These are phyloP conservation scores for Saturnia japonica DNA, from an alignment of 2,888 invertebrate species.

Conservation along the genomic window DNA sequence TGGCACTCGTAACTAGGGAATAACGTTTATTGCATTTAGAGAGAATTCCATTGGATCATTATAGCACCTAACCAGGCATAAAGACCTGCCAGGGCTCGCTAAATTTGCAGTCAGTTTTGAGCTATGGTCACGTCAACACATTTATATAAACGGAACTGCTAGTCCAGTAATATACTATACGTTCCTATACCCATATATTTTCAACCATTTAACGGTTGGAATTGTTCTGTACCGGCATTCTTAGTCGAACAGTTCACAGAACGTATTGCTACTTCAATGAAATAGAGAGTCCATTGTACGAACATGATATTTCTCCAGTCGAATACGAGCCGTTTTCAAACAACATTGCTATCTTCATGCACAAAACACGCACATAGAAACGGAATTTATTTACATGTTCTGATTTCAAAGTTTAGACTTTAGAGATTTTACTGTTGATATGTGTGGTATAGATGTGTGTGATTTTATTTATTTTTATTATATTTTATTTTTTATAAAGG, in stretches of 20 bases:
- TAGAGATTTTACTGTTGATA: conserved; percentile 28
- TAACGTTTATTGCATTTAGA: conserved; percentile 33
- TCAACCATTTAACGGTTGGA: conserved; percentile 35
- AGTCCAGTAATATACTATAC: neutral
- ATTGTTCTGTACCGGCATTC: conserved; percentile 38
- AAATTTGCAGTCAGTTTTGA: conserved; percentile 41
- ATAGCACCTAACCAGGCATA: conserved; percentile 37
- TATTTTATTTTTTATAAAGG: no score
- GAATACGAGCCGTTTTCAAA: conserved; percentile 28
- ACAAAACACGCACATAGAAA: conserved; percentile 20
- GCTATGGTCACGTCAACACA: conserved; percentile 32
- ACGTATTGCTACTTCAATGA: conserved; percentile 26
- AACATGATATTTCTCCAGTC: conserved; percentile 33
- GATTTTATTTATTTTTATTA: conserved; percentile 39
- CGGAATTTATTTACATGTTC: neutral
- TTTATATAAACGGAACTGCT: conserved; percentile 33
- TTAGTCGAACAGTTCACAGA: conserved; percentile 34
- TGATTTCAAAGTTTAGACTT: neutral
- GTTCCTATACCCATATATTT: conserved; percentile 30
- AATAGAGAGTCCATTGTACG: conserved; percentile 29
- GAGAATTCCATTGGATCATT: conserved; percentile 39
- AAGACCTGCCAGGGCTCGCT: conserved; percentile 37
- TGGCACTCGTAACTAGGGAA: conserved; percentile 29
- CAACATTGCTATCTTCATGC: conserved; percentile 29
- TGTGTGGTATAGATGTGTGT: conserved; percentile 33